These are phyloP conservation scores for Patella caerulea DNA, from an alignment of 2,888 invertebrate species.

Conservation along the genomic window DNA sequence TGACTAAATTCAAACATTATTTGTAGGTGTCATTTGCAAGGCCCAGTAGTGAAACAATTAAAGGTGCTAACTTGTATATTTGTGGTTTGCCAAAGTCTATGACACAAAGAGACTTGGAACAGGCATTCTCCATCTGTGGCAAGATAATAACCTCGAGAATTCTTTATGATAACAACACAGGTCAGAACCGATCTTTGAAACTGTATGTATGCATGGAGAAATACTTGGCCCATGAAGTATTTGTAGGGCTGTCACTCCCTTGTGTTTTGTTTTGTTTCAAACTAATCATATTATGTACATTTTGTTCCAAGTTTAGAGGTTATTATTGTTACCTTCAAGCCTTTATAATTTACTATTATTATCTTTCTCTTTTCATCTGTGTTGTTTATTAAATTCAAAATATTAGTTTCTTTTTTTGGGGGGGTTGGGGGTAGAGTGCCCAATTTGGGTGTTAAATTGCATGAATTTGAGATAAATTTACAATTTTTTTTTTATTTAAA, in stretches of 20 bases:
- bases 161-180: constrained; percentile 72
- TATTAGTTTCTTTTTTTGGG: too few relatives aligned
- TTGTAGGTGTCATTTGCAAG: constrained; percentile 72
- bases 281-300: constrained; percentile 5
- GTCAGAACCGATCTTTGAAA: constrained; percentile 50
- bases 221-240: constrained; percentile 1
- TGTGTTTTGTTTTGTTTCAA: constrained; percentile 7
- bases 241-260: constrained; percentile 8
- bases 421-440: too few relatives aligned
- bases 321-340: constrained; percentile 12
- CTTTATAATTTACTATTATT: neutral
- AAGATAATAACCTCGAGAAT: constrained; percentile 72
- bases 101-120: constrained; percentile 71
- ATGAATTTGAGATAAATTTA: too few relatives aligned
- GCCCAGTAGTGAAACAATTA: constrained; percentile 72
- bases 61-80: constrained; percentile 73
- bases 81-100: constrained; percentile 71
- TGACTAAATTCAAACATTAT: constrained; percentile 43
- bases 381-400: too few relatives aligned
- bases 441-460: too few relatives aligned
- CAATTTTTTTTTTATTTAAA: too few relatives aligned
- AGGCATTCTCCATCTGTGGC: constrained; percentile 71
- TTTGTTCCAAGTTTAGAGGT: neutral
- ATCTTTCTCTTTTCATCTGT: neutral
- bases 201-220: constrained; percentile 35